Conservation (phyloP, 1,140 invertebrate species). For the Cydia fagiglandana region DNA sequence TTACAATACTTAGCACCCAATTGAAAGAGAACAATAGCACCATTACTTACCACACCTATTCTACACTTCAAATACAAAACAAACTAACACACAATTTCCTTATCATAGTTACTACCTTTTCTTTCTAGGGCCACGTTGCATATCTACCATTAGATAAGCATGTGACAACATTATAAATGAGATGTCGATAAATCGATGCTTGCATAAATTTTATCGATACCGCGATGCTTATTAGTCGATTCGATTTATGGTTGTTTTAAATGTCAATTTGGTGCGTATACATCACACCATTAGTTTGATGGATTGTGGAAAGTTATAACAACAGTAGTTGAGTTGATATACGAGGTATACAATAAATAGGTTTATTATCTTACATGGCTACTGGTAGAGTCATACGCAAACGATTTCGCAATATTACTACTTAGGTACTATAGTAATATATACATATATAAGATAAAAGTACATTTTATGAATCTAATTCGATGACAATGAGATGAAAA, state of each 20-base stretch:
- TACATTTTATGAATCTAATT: too few relatives aligned
- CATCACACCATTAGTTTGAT: slow-evolving; percentile 24
- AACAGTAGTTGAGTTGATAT: background rate
- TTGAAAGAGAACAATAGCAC: slow-evolving; percentile 20
- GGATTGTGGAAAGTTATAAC: slow-evolving; percentile 29
- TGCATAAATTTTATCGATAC: slow-evolving; percentile 29
- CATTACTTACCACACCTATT: slow-evolving; percentile 18
- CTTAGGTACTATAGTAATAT: too few relatives aligned
- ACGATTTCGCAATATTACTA: too few relatives aligned
- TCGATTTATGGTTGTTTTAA: slow-evolving; percentile 17
- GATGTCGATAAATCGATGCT: slow-evolving; percentile 41
- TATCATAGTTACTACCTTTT: background rate
- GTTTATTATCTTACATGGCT: slow-evolving; percentile 26
- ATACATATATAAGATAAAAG: too few relatives aligned
- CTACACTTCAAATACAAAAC: background rate
- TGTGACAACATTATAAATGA: slow-evolving; percentile 48
- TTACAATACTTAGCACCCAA: slow-evolving; percentile 24
- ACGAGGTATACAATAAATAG: background rate
- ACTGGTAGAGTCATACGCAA: slow-evolving; percentile 19
- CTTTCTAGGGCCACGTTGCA: background rate
- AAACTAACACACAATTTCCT: background rate
- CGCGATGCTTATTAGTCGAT: slow-evolving; percentile 12
- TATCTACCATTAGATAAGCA: slow-evolving; percentile 43
- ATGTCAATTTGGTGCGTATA: slow-evolving; percentile 14
- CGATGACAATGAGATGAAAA: too few relatives aligned